Evolutionary conservation across 2,888 invertebrate genomes (phyloP).

Genomic region (Oeneis ivallda): DNA sequence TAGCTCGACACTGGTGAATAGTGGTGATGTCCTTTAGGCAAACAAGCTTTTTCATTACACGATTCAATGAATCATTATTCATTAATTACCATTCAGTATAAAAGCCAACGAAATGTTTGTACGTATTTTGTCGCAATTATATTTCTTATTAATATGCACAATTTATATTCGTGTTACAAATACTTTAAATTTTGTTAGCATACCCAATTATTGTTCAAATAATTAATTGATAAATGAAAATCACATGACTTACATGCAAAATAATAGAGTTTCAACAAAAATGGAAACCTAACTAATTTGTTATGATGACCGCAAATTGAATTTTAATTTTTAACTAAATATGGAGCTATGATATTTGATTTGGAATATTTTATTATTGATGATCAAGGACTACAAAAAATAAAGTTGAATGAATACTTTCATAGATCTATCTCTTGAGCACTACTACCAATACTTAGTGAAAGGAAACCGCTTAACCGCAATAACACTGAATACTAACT

Average conservation of each 20-base stretch:
- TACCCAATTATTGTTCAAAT: constrained; percentile 1
- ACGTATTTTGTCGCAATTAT: constrained; percentile 1
- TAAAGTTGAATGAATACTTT: too few species aligned
- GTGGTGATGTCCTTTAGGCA: not conserved
- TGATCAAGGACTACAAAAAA: not conserved
- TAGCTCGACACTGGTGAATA: not conserved
- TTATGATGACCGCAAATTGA: not conserved
- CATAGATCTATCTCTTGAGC: too few species aligned
- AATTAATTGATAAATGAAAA: constrained; percentile 14
- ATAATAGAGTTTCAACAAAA: not conserved
- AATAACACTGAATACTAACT: too few species aligned
- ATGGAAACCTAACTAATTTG: not conserved
- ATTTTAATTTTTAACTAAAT: not conserved
- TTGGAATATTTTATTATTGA: not conserved
- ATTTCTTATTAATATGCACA: not conserved
- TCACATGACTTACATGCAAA: not conserved
- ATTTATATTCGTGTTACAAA: not conserved
- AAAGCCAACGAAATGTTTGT: not conserved
- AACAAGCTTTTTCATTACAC: not conserved
- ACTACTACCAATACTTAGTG: too few species aligned
- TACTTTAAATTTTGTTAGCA: constrained; percentile 7
- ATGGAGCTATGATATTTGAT: not conserved
- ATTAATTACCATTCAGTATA: not conserved
- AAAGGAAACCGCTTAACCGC: too few species aligned
- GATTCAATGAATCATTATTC: not conserved